Base-by-base conservation (phyloP, 2,888 invertebrate genomes). In the Lasioglossum zephyrum region DNA sequence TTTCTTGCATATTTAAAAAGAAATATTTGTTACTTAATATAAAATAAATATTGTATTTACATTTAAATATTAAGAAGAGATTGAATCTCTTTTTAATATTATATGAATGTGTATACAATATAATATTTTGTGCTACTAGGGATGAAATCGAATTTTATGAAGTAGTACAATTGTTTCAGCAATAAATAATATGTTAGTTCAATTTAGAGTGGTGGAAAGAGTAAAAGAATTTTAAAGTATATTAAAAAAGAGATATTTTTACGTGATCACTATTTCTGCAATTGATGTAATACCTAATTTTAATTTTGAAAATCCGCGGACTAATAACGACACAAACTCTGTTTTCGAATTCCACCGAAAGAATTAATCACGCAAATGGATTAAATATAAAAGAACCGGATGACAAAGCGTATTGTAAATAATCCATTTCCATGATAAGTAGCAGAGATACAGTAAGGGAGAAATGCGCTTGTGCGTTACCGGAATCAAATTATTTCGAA, bases 401-500 rank as follows among this genome's bases (percentile, higher is more conserved):
- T 9, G 66, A 36, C 22, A 4, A 66, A 66, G 36, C 8, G 36
- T 36, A 39, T 66, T 66, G 36, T 39, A 66, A 66, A 66, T 66
- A 66, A 66, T 66, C 36, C 36, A 66, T 66, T 66, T 66, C 66
- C 66, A 66, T 66, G 39, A 36, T 39, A 66, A 66, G 36, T 22
- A 36, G 31, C 66, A 22, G 36, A 36, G 22, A 9, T 36, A 18
- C 36, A 2, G 66, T 66, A 66, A 22, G 31, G 3, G 36, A 22
- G 8, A 66, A 66, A 36, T 66, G 36, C 36, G 18, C 22, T 39
- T 66, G 66, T 36, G 66, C 22, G 66, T 66, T 66, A 36, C 66
- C 9, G 66, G 31, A 39, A 66, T 36, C 66, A 66, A 66, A 66
- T 69, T 49, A 49, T 69, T 69, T 47, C n/a, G 44, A 53, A 74